Conservation (phyloP, 2,797 vertebrate species). For the Triplophysa bombifrons region DNA sequence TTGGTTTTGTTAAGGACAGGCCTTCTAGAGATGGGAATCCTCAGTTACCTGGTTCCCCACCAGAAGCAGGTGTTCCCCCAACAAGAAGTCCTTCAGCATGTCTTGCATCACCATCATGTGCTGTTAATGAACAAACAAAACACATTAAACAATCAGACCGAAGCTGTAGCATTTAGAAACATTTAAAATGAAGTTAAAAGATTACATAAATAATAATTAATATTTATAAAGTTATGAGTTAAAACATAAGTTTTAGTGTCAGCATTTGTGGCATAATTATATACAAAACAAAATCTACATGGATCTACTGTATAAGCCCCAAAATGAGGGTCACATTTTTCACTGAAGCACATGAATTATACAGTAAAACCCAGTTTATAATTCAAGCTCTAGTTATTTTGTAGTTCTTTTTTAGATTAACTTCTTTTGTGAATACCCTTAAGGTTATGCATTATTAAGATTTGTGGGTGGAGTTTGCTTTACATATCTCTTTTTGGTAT, state of each 20-base stretch:
- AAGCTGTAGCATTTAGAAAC: neutral
- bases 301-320: neutral
- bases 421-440: neutral
- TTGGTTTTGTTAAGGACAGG: neutral
- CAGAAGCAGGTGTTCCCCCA: constrained; percentile 94
- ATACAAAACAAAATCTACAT: too few relatives aligned
- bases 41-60: constrained; percentile 95
- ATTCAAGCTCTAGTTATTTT: neutral
- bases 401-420: neutral
- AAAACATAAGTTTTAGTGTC: neutral
- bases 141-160: constrained; percentile 8
- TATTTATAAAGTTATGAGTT: neutral
- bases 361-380: neutral
- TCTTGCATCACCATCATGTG: constrained; percentile 97
- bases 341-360: neutral
- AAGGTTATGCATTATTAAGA: neutral
- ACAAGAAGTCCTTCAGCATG: constrained; percentile 96
- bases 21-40: neutral
- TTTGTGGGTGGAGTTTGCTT: neutral
- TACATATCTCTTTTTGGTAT: too few relatives aligned
- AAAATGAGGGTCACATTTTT: neutral
- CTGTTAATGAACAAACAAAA: constrained; percentile 68
- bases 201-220: neutral
- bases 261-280: neutral
- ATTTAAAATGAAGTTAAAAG: neutral